These are phyloP conservation scores for Notodonta dromedarius DNA, from an alignment of 2,888 invertebrate genomes.

Conservation along the genomic window DNA sequence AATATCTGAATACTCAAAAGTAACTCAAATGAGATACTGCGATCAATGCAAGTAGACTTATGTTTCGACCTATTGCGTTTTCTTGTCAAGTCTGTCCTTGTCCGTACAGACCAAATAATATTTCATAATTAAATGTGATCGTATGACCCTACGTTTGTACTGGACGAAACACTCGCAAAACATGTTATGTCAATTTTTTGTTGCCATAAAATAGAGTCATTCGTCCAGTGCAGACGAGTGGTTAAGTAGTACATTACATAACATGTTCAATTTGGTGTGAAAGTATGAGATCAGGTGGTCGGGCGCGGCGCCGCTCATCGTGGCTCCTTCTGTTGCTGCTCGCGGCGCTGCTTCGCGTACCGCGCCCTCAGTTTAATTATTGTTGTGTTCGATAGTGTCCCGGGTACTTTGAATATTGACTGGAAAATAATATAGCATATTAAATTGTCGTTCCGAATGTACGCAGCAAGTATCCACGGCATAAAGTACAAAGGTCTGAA, in stretches of 20 bases:
- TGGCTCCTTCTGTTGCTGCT: slow-evolving; percentile 76
- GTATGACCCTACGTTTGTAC: not conserved
- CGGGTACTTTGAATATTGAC: slow-evolving; percentile 93
- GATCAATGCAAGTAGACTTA: too few species aligned
- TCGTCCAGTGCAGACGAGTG: too few species aligned
- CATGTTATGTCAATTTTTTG: too few species aligned
- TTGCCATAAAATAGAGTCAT: too few species aligned
- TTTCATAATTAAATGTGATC: not conserved
- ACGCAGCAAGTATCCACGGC: not conserved
- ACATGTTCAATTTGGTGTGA: slow-evolving; percentile 33
- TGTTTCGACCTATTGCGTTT: too few species aligned
- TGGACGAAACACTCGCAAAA: too few species aligned
- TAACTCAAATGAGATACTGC: too few species aligned
- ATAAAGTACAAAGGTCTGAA: not conserved
- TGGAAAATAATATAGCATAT: slow-evolving; percentile 69
- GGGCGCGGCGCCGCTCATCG: slow-evolving; percentile 55
- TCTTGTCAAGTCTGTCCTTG: too few species aligned
- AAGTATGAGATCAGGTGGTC: slow-evolving; percentile 65
- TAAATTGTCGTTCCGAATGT: not conserved
- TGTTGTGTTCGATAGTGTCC: slow-evolving; percentile 88
- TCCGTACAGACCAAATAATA: not conserved
- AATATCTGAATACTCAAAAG: not conserved
- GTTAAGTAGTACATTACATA: not conserved
- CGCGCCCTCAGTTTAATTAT: slow-evolving; percentile 86
- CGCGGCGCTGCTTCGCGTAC: slow-evolving; percentile 80